Conservation (phyloP, 2,113 vertebrate species). For the Solenodon paradoxus region DNA sequence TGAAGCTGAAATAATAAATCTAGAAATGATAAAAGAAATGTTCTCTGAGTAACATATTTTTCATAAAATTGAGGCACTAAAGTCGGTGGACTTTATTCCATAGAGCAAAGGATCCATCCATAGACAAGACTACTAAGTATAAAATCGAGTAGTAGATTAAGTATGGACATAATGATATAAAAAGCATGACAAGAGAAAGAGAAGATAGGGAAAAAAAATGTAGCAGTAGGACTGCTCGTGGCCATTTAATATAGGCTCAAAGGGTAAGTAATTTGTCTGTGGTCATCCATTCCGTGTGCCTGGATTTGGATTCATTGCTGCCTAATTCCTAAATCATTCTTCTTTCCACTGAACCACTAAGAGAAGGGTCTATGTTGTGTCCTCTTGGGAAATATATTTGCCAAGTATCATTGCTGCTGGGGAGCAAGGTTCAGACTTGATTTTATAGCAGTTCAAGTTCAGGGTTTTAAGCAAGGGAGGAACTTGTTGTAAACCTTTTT, state of each 20-base stretch:
- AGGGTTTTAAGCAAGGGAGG: not conserved
- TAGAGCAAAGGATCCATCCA: slow-evolving; percentile 48
- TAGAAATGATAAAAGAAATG: slow-evolving; percentile 40
- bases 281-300: not conserved
- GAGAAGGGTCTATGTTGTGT: not conserved
- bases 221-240: not conserved
- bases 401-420: not conserved
- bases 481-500: not conserved
- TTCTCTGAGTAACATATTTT: slow-evolving; percentile 42
- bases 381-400: not conserved
- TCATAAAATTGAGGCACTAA: slow-evolving; percentile 32
- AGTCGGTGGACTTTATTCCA: slow-evolving; percentile 17
- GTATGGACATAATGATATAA: not conserved
- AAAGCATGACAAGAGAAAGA: slow-evolving; percentile 36
- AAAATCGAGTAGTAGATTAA: slow-evolving; percentile 54
- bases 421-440: not conserved
- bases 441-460: slow-evolving; percentile 8
- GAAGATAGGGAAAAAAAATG: not conserved
- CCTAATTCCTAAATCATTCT: not conserved
- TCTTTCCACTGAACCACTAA: not conserved
- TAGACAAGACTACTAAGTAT: slow-evolving; percentile 39
- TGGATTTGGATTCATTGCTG: not conserved
- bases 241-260: not conserved
- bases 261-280: not conserved
- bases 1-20: slow-evolving; percentile 39